phyloP scores from a whole-genome alignment of 2,113 vertebrate species.

The Ploceus nigricollis region DNA sequence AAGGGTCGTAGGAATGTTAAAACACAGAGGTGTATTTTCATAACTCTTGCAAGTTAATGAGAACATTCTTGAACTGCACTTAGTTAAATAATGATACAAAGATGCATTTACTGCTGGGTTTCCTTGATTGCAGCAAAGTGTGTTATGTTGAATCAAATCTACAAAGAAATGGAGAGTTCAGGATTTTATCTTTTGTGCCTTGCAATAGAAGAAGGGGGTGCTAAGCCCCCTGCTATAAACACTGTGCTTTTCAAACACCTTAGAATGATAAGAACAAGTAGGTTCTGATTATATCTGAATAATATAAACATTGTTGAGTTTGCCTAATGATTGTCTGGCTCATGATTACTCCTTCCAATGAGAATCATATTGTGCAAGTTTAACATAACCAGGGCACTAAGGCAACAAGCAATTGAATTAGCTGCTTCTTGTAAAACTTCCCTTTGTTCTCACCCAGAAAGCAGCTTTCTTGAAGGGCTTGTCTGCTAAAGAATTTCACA shows the following conservation, averaged over 20 bases:
- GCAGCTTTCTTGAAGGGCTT: background rate
- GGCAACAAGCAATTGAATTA: slow-evolving; percentile 1
- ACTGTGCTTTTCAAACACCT: slow-evolving; percentile 54
- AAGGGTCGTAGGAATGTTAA: background rate
- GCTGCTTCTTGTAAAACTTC: background rate
- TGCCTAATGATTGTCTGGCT: slow-evolving; percentile 57
- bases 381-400: background rate
- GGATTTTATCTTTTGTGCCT: slow-evolving; percentile 5
- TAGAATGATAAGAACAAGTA: slow-evolving; percentile 22
- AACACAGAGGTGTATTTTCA: background rate
- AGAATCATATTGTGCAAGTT: background rate
- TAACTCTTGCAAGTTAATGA: background rate
- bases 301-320: slow-evolving; percentile 59
- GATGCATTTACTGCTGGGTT: background rate
- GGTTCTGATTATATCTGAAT: slow-evolving; percentile 60
- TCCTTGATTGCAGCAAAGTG: background rate
- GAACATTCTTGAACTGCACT: background rate
- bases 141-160: background rate
- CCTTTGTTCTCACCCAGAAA: background rate
- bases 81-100: background rate
- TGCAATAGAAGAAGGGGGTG: background rate
- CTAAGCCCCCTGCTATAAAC: background rate
- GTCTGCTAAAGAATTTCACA: background rate
- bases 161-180: background rate
- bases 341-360: slow-evolving; percentile 34